These are phyloP conservation scores for Xylophagus ater DNA, from an alignment of 2,888 invertebrate genomes.

Conservation along the genomic window DNA sequence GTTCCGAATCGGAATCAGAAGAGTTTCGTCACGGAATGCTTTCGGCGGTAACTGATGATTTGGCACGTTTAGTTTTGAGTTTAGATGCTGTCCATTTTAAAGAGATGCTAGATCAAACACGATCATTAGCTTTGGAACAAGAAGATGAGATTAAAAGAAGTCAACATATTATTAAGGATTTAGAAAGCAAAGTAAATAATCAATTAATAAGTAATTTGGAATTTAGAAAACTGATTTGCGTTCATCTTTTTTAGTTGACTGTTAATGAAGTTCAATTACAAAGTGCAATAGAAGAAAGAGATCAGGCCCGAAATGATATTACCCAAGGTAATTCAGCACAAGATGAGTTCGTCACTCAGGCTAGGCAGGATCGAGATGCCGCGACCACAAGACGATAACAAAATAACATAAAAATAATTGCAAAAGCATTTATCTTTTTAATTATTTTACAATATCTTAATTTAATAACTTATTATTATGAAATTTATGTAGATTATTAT, in stretches of 20 bases:
- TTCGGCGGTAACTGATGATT: conserved; percentile 62
- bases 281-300: conserved; percentile 73
- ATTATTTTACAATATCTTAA: no score
- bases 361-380: conserved; percentile 73
- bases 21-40: conserved; percentile 50
- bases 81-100: conserved; percentile 63
- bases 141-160: conserved; percentile 72
- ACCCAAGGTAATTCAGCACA: conserved; percentile 62
- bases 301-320: conserved; percentile 65
- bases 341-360: conserved; percentile 72
- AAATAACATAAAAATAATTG: no score
- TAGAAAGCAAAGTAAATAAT: conserved; percentile 60
- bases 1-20: conserved; percentile 38
- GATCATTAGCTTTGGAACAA: conserved; percentile 61
- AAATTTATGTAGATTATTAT: no score
- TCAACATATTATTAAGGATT: conserved; percentile 65
- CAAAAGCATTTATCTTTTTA: no score
- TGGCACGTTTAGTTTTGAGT: conserved; percentile 59
- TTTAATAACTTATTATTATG: no score
- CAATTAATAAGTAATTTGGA: background rate
- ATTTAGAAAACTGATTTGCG: background rate
- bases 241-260: conserved; percentile 42
- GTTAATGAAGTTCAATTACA: conserved; percentile 71
- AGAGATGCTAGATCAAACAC: conserved; percentile 66
- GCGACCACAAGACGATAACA: conserved; percentile 63